These are phyloP conservation scores for Holothuria glaberrima DNA, from an alignment of 35 echinoderm and acorn worm genomes.

Conservation along the genomic window DNA sequence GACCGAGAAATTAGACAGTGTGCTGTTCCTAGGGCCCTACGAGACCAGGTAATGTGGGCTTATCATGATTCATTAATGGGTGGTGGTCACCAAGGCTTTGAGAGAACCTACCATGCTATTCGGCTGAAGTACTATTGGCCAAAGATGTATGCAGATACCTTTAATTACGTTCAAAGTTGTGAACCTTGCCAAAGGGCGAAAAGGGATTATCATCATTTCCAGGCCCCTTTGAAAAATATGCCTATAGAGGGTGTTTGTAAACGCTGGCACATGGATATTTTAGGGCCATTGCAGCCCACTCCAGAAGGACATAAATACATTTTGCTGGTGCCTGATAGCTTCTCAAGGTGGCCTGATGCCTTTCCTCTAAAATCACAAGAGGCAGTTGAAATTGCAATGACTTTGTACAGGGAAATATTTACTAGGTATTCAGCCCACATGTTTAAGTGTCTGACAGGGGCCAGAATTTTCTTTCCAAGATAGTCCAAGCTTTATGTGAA, in stretches of 20 bases:
- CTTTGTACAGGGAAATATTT: conserved; percentile 51
- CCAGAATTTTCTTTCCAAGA: conserved; percentile 47
- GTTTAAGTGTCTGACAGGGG: conserved; percentile 54
- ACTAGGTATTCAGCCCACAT: conserved; percentile 43
- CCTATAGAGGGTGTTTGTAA: conserved; percentile 31
- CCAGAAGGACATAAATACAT: conserved; percentile 49
- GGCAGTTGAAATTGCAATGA: conserved; percentile 18
- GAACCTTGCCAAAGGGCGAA: conserved; percentile 39
- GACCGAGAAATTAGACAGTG: conserved; percentile 41
- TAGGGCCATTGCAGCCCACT: conserved; percentile 30
- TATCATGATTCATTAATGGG: conserved; percentile 46
- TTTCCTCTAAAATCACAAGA: conserved; percentile 49
- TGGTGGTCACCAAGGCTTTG: conserved; percentile 60
- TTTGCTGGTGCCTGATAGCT: conserved; percentile 42
- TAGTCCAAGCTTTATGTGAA: conserved; percentile 21
- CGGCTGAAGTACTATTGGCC: conserved; percentile 51
- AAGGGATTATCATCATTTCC: background rate
- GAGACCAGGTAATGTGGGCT: background rate
- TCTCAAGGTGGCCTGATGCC: conserved; percentile 65
- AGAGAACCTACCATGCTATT: conserved; percentile 58
- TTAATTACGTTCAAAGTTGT: conserved; percentile 45
- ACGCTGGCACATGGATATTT: conserved; percentile 58
- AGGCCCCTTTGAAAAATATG: conserved; percentile 34
- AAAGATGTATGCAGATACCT: conserved; percentile 43
- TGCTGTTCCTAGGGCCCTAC: background rate